Evolutionary conservation across 2,888 invertebrate species (phyloP).

Genomic region (Tenthredo amoena): DNA sequence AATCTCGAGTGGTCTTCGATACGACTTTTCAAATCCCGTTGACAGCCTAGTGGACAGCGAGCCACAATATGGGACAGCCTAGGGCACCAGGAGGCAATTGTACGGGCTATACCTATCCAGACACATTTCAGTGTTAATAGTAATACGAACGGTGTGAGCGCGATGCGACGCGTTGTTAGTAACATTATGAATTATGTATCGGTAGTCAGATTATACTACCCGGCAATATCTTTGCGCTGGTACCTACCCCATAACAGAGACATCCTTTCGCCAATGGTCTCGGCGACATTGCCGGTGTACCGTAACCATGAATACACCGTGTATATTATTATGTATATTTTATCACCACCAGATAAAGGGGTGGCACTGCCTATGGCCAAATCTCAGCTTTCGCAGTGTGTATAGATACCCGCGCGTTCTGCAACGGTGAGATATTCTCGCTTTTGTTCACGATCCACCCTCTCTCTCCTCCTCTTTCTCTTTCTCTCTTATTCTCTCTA

Average conservation of each 20-base stretch:
- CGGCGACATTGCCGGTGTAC: not conserved
- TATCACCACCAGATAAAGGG: conserved; percentile 47
- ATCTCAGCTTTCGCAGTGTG: not conserved
- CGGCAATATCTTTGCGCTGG: conserved; percentile 6
- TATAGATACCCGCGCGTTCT: not conserved
- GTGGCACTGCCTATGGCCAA: conserved; percentile 12
- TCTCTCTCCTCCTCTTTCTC: not conserved
- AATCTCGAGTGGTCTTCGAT: conserved; percentile 31
- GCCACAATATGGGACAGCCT: not conserved
- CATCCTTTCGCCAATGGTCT: conserved; percentile 27
- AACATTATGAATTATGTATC: conserved; percentile 45
- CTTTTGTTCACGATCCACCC: not conserved
- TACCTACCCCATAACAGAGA: not conserved
- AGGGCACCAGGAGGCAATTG: not conserved
- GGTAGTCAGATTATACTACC: conserved; percentile 18
- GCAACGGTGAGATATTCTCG: not conserved
- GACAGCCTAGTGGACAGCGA: not conserved
- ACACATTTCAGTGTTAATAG: not conserved
- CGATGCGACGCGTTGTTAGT: conserved; percentile 16
- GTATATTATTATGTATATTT: conserved; percentile 47
- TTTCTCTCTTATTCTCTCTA: not conserved
- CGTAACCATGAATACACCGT: conserved; percentile 18
- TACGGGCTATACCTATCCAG: not conserved
- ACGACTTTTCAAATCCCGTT: conserved; percentile 12
- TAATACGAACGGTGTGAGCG: not conserved